Evolutionary conservation across 2,113 vertebrate genomes (phyloP), one percentile per base, ranked within the genome.

Genomic region (Trogon surrucura): DNA sequence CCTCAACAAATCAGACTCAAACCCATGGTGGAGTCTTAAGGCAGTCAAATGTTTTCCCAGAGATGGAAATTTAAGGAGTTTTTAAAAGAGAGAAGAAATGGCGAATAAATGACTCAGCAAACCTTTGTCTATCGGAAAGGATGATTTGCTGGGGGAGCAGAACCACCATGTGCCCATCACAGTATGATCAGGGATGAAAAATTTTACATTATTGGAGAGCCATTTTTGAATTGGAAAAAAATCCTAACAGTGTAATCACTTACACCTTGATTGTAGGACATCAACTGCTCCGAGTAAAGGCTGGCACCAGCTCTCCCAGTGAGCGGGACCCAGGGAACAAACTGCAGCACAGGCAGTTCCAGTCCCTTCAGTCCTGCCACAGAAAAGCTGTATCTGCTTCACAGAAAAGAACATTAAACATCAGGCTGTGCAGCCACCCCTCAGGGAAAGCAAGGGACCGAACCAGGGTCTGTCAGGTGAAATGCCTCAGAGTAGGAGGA

Each of bases 151-250:
- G 41, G 26, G 23, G 12, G 29, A 77, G 32, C 17, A 71, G 62
- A 89, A 65, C 51, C 78, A 51, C 23, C 54, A 57, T 2, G 9
- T 0, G 5, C 22, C 30, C 73, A 80, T 70, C 66, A 86, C 26
- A n/a, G 67, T 41, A 64, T 17, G 54, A 94, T 65, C 38, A 73
- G 50, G 19, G 62, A 48, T 48, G 38, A 85, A 91, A 86, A 66
- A 54, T 54, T 80, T 70, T 58, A 44, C 64, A 50, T 44, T 84
- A 88, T 2, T 51, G 65, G 78, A 89, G 57, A 54, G 57, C 7
- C 58, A 70, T 73, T 81, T 96, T 69, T 75, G 27, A 82, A 72
- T 91, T 80, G 44, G 89, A 82, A 8, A 95, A 73, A 77, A 75
- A 16, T 25, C 29, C 62, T 64, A 82, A 70, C 10, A 58, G 77